Conservation (phyloP, 2,113 vertebrate species). For the Papio anubis region DNA sequence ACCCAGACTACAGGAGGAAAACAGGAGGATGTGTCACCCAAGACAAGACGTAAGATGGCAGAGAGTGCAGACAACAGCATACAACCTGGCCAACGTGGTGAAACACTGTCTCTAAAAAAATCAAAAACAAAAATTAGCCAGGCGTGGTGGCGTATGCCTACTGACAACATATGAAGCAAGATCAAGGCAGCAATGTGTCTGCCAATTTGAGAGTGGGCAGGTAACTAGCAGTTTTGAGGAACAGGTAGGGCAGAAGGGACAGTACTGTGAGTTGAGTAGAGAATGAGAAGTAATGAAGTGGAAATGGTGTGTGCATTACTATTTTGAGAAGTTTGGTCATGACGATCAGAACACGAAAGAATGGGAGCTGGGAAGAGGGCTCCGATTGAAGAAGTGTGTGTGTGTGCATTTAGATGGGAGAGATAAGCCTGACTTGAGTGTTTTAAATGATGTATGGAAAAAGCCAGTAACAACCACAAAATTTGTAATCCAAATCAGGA, state of each 20-base stretch:
- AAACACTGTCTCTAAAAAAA: too few species aligned
- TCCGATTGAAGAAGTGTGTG: neutral
- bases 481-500: neutral
- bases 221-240: neutral
- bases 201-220: neutral
- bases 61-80: neutral
- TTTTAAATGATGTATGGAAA: neutral
- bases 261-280: neutral
- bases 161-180: neutral
- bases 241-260: neutral
- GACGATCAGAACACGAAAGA: neutral
- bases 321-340: neutral
- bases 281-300: neutral
- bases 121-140: too few species aligned
- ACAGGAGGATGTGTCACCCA: neutral
- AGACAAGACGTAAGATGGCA: neutral
- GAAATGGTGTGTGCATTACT: neutral
- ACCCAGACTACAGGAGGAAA: neutral
- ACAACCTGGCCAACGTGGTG: too few species aligned
- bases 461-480: neutral
- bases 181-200: neutral
- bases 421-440: neutral
- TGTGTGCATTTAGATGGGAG: neutral
- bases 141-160: fast-evolving
- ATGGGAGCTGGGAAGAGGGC: neutral